Conservation (phyloP, 2,113 vertebrate species). For the Crotalus helleri region DNA sequence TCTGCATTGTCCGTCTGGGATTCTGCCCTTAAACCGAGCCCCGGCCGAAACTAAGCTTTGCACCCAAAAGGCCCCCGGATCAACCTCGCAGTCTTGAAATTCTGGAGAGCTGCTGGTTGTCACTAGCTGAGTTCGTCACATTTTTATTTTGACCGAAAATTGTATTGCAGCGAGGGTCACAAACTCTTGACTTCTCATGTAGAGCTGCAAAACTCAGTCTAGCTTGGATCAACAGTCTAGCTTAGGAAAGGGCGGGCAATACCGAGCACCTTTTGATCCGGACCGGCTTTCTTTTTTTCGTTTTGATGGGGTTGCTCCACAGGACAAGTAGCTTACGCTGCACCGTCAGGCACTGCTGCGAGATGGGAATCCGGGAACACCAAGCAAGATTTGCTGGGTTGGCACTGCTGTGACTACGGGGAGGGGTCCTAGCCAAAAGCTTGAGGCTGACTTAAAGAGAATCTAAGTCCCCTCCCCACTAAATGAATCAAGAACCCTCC, state of each 20-base stretch:
- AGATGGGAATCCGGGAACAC: not conserved
- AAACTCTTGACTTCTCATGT: not conserved
- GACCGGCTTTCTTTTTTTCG: not conserved
- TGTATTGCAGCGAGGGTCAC: not conserved
- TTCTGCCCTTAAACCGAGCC: not conserved
- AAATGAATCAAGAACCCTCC: not conserved
- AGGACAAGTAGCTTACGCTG: not conserved
- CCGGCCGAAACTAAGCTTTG: not conserved
- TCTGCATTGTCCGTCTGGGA: not conserved
- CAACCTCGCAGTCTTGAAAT: not conserved
- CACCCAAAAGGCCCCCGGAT: not conserved
- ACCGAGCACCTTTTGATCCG: too few relatives aligned
- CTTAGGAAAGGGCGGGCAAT: not conserved
- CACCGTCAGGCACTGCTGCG: not conserved
- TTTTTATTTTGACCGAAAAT: not conserved
- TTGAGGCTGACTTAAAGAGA: not conserved
- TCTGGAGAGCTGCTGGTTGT: not conserved
- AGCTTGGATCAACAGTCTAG: not conserved
- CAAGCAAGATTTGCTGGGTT: not conserved
- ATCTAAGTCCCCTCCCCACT: not conserved
- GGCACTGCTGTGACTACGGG: not conserved
- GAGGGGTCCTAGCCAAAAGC: not conserved
- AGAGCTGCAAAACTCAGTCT: not conserved
- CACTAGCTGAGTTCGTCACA: not conserved
- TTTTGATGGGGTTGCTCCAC: not conserved